These are phyloP conservation scores for Amyelois transitella DNA, from an alignment of 1,140 invertebrate genomes.

Conservation along the genomic window DNA sequence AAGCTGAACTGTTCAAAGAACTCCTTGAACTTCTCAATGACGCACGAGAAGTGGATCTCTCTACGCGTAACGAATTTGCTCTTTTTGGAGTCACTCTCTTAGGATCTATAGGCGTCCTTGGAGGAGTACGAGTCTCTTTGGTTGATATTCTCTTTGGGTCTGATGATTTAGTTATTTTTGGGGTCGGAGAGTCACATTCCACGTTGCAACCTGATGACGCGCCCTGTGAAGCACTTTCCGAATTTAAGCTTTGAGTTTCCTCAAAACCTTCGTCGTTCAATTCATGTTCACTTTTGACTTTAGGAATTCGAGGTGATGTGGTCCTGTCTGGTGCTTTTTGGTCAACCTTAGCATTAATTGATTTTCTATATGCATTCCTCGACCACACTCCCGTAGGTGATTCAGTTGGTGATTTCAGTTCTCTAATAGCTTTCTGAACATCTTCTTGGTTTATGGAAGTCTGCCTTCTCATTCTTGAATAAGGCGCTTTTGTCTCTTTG, in stretches of 20 bases:
- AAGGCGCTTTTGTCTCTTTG: conserved; percentile 60
- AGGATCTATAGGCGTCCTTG: conserved; percentile 51
- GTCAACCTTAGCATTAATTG: conserved; percentile 40
- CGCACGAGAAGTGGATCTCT: conserved; percentile 74
- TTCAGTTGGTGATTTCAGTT: conserved; percentile 76
- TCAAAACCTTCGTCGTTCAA: conserved; percentile 92
- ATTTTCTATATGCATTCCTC: conserved; percentile 58
- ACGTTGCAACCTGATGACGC: conserved; percentile 83
- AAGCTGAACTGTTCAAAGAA: conserved; percentile 86
- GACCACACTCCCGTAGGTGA: conserved; percentile 74
- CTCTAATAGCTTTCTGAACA: conserved; percentile 77
- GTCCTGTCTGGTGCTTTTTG: conserved; percentile 37
- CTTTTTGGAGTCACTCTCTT: conserved; percentile 49
- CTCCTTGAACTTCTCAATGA: conserved; percentile 87
- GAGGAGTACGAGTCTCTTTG: conserved; percentile 60
- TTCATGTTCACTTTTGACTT: conserved; percentile 78
- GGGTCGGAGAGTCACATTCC: conserved; percentile 77
- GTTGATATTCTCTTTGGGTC: conserved; percentile 62
- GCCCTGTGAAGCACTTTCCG: conserved; percentile 87
- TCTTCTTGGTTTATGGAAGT: conserved; percentile 79
- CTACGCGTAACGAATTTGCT: conserved; percentile 53
- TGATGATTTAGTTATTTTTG: conserved; percentile 43
- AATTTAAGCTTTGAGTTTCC: conserved; percentile 88
- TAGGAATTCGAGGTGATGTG: conserved; percentile 54
- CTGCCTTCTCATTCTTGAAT: conserved; percentile 67